phyloP scores from a whole-genome alignment of 2,888 invertebrate species.

The Cheilosia impressa region DNA sequence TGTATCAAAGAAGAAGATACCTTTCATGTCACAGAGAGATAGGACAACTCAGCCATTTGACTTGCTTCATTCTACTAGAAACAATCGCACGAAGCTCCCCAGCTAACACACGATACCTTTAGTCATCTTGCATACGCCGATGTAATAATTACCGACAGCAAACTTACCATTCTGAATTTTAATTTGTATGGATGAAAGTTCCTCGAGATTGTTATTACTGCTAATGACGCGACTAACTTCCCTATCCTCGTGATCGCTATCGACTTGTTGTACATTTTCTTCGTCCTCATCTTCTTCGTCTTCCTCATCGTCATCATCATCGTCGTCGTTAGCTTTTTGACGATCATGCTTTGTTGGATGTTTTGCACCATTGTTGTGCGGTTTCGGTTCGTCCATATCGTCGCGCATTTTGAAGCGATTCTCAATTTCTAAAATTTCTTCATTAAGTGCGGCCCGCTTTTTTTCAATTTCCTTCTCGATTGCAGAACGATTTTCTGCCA shows the following conservation, averaged over 20 bases:
- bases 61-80: too few relatives aligned
- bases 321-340: constrained; percentile 45
- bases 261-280: constrained; percentile 40
- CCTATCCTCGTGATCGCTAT: constrained; percentile 64
- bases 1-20: too few relatives aligned
- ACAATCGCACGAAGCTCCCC: neutral
- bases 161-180: constrained; percentile 69
- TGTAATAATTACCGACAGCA: neutral
- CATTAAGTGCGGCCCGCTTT: constrained; percentile 87
- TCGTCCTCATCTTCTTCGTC: constrained; percentile 64
- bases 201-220: constrained; percentile 63
- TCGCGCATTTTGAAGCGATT: constrained; percentile 78
- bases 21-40: too few relatives aligned
- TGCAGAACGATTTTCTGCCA: constrained; percentile 86
- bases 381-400: constrained; percentile 59
- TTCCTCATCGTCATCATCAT: constrained; percentile 57
- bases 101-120: neutral
- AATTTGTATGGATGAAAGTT: constrained; percentile 66
- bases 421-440: constrained; percentile 88
- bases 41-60: too few relatives aligned
- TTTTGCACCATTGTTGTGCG: constrained; percentile 49
- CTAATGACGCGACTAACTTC: constrained; percentile 66
- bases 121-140: too few relatives aligned
- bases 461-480: constrained; percentile 88
- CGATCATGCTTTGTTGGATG: constrained; percentile 64